These are phyloP conservation scores for Aquatica leii DNA, from an alignment of 2,888 invertebrate species.

Conservation along the genomic window DNA sequence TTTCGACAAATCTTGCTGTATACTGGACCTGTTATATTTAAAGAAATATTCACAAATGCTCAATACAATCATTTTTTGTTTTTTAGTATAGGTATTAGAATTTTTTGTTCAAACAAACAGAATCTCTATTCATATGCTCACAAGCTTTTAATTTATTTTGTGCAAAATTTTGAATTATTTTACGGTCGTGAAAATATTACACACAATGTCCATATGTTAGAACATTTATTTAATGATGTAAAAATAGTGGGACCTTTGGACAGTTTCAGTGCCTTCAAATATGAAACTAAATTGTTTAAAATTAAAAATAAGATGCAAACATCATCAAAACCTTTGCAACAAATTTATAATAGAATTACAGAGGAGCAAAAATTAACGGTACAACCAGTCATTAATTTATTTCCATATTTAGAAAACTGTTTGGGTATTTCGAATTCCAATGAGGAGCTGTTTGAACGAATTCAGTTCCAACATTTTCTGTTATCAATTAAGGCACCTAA, in stretches of 20 bases:
- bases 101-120: slow-evolving; percentile 12
- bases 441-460: too few species aligned
- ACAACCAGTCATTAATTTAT: too few species aligned
- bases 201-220: slow-evolving; percentile 10
- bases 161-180: slow-evolving; percentile 11
- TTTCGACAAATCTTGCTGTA: slow-evolving; percentile 13
- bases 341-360: too few species aligned
- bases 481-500: too few species aligned
- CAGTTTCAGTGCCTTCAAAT: too few species aligned
- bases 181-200: slow-evolving; percentile 8
- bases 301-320: slow-evolving; percentile 1
- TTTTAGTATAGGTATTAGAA: slow-evolving; percentile 19
- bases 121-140: slow-evolving; percentile 1
- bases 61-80: slow-evolving; percentile 27
- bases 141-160: too few species aligned
- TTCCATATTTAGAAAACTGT: too few species aligned
- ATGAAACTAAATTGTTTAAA: too few species aligned
- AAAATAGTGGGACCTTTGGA: neutral
- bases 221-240: slow-evolving; percentile 11
- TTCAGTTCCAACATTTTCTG: too few species aligned
- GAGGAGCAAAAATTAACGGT: slow-evolving; percentile 6
- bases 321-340: slow-evolving; percentile 5
- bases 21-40: slow-evolving; percentile 11
- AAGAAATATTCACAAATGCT: slow-evolving; percentile 1
- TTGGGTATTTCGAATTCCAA: too few species aligned